phyloP scores from a whole-genome alignment of 2,113 vertebrate genomes.

The Pygoscelis antarcticus region DNA sequence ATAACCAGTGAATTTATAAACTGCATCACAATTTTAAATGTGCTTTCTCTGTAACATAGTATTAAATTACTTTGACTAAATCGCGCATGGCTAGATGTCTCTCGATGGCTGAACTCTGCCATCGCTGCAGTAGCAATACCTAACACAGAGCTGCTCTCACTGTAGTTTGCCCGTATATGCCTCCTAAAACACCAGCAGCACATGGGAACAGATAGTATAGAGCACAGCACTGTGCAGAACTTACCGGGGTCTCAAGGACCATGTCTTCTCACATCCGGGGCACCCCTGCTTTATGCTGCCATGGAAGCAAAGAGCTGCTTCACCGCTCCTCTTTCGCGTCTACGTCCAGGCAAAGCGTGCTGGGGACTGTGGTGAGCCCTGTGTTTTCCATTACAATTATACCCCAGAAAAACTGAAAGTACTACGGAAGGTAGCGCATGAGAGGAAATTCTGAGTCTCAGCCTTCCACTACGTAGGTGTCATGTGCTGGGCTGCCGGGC shows the following conservation, averaged over 20 bases:
- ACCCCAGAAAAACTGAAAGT: neutral
- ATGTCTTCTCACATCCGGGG: neutral
- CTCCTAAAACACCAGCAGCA: neutral
- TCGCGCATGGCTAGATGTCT: accelerated
- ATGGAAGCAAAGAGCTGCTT: accelerated
- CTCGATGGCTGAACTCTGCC: neutral
- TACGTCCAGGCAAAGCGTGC: accelerated
- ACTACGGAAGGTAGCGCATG: accelerated
- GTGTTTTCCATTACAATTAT: neutral
- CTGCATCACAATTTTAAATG: accelerated
- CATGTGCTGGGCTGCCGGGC: neutral
- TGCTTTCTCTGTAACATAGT: neutral
- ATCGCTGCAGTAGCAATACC: too few species aligned
- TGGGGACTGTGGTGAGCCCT: neutral
- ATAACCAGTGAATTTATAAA: neutral
- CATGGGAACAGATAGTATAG: accelerated
- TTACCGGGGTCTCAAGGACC: constrained; percentile 26
- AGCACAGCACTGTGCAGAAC: neutral
- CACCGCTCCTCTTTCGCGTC: accelerated
- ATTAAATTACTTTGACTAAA: neutral
- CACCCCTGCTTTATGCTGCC: neutral
- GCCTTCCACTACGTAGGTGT: neutral
- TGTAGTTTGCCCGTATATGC: accelerated
- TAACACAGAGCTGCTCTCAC: accelerated
- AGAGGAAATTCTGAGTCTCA: constrained; percentile 47